Percentiles rank a stretch among this genome's conserved stretches.
Conservation (phyloP, 2,113 vertebrate genomes). For the Apodemus sylvaticus region DNA sequence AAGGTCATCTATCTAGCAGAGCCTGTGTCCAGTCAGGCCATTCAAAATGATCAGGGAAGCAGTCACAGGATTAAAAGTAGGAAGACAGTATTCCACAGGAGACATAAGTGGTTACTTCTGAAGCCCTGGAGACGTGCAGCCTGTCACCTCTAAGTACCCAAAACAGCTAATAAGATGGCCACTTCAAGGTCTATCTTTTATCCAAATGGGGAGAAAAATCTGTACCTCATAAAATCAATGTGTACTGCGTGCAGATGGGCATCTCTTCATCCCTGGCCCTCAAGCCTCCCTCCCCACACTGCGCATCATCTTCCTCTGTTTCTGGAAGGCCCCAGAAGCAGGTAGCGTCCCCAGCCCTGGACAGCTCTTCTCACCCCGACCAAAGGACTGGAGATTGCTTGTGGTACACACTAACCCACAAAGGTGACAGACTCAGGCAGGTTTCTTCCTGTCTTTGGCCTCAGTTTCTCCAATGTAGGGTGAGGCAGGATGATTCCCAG, state of each 20-base stretch:
- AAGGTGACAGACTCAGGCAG: background rate
- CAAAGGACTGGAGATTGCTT: background rate
- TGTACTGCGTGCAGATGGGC: rapidly evolving
- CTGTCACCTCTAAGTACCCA: background rate
- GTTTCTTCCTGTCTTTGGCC: background rate
- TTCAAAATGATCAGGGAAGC: background rate
- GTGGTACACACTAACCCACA: background rate
- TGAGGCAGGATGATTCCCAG: background rate
- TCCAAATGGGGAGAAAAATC: background rate
- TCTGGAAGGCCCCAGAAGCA: background rate
- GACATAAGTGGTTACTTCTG: background rate
- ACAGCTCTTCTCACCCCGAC: background rate
- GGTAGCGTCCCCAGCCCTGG: background rate
- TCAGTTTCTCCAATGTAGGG: constrained; percentile 26
- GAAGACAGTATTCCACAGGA: background rate
- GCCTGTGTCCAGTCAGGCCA: background rate
- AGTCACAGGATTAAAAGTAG: background rate
- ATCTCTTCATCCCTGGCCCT: background rate
- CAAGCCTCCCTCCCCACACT: background rate
- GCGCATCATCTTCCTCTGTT: background rate
- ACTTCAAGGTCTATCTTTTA: background rate
- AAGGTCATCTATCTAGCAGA: constrained; percentile 1
- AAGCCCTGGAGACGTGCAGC: background rate
- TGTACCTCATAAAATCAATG: background rate
- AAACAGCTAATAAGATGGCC: background rate